These are phyloP conservation scores for Prolemur simus DNA, from an alignment of 2,113 vertebrate species.

Conservation along the genomic window DNA sequence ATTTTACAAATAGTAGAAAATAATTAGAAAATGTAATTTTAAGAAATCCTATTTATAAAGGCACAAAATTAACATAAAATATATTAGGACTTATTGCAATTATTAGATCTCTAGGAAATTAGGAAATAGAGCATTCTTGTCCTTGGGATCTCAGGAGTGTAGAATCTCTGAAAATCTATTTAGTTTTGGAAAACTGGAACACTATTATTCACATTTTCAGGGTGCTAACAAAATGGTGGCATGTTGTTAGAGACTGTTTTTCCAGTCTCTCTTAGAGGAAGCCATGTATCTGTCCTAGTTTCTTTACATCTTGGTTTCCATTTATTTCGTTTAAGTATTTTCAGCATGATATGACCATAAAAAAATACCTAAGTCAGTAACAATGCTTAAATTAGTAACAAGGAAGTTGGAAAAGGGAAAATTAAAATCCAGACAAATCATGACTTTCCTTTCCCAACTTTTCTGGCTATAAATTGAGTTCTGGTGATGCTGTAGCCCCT, in stretches of 20 bases:
- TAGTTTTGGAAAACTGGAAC: background rate
- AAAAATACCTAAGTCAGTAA: background rate
- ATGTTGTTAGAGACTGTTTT: background rate
- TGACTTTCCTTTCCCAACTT: background rate
- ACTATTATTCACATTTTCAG: background rate
- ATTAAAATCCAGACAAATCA: background rate
- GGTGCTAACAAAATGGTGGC: background rate
- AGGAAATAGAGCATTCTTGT: background rate
- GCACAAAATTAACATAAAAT: background rate
- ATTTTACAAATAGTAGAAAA: slow-evolving; percentile 2
- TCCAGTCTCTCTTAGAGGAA: background rate
- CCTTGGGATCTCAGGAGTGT: background rate
- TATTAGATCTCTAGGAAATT: background rate
- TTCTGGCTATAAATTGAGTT: background rate
- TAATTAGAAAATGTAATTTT: background rate
- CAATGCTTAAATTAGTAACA: background rate
- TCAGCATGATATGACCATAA: background rate
- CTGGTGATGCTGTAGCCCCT: background rate
- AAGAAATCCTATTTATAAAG: background rate
- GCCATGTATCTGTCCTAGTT: background rate
- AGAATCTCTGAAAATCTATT: background rate
- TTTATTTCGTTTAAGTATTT: background rate
- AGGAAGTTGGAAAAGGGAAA: background rate
- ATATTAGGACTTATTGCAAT: background rate
- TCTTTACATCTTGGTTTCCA: background rate